A percentile compares a stretch with the other conserved stretches of the same genome.
phyloP scores from a whole-genome alignment of 2,797 vertebrate genomes.

The Brachyrhaphis roseni region DNA sequence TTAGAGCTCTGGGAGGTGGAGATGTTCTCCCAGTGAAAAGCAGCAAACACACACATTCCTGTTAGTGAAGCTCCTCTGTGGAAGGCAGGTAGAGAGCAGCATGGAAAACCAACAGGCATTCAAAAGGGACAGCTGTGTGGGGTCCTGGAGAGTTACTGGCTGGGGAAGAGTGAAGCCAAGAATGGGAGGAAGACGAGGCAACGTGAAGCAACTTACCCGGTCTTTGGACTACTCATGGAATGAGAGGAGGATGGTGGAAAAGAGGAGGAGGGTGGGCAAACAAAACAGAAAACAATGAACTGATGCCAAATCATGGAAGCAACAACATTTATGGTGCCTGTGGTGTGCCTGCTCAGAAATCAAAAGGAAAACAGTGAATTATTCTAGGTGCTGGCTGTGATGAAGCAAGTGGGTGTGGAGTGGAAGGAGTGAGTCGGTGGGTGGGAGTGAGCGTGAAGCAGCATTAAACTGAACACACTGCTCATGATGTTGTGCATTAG shows the following conservation, averaged over 20 bases:
- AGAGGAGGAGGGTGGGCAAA: slow-evolving; percentile 58
- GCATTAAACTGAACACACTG: slow-evolving; percentile 6
- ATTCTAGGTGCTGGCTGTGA: slow-evolving; percentile 1
- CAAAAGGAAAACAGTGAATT: slow-evolving; percentile 13
- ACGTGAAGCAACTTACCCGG: slow-evolving; percentile 85
- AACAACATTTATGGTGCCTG: slow-evolving; percentile 45
- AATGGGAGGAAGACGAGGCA: slow-evolving; percentile 45
- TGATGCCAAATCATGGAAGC: slow-evolving; percentile 58
- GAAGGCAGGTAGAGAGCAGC: slow-evolving; percentile 59
- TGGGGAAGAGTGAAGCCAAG: slow-evolving; percentile 46
- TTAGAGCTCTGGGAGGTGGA: slow-evolving; percentile 48
- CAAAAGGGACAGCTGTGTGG: slow-evolving; percentile 45
- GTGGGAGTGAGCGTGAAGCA: slow-evolving; percentile 21
- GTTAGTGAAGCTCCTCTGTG: slow-evolving; percentile 72
- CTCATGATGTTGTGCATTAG: background rate
- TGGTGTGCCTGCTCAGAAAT: slow-evolving; percentile 20
- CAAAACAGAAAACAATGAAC: slow-evolving; percentile 48
- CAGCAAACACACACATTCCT: slow-evolving; percentile 62
- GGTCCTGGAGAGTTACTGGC: slow-evolving; percentile 44
- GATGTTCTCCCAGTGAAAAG: slow-evolving; percentile 43
- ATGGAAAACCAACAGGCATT: slow-evolving; percentile 59
- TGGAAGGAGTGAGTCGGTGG: slow-evolving; percentile 10
- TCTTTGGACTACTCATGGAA: slow-evolving; percentile 87
- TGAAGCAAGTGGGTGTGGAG: slow-evolving; percentile 19
- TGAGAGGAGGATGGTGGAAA: slow-evolving; percentile 69